These are phyloP conservation scores for Toxostoma redivivum DNA, from an alignment of 2,113 vertebrate species.

Conservation along the genomic window DNA sequence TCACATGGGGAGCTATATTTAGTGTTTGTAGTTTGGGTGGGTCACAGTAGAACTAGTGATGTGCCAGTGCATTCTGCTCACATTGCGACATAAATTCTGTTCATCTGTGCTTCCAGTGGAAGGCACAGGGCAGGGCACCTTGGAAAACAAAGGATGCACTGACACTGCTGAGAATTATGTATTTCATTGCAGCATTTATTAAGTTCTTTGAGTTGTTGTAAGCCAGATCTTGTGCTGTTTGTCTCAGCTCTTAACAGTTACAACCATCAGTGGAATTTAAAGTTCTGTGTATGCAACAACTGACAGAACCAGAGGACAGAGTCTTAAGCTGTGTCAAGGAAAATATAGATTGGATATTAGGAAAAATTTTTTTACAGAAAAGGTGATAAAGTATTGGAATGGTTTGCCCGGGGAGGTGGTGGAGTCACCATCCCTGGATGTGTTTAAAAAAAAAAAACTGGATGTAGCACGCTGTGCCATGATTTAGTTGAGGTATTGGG, in stretches of 20 bases:
- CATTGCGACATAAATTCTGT: not conserved
- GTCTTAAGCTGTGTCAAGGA: no score
- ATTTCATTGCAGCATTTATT: not conserved
- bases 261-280: not conserved
- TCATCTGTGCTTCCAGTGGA: not conserved
- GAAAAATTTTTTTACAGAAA: no score
- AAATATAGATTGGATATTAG: no score
- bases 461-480: no score
- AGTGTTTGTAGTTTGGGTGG: not conserved
- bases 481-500: no score
- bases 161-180: not conserved
- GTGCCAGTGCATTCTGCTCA: not conserved
- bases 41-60: not conserved
- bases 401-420: no score
- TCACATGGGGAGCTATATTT: rapidly evolving
- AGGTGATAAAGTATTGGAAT: no score
- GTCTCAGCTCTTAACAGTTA: not conserved
- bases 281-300: not conserved
- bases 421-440: no score
- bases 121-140: not conserved
- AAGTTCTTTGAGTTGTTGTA: not conserved
- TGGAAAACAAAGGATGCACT: not conserved
- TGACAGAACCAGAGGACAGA: no score
- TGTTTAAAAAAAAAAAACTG: no score
- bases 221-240: not conserved